These are phyloP conservation scores for Solea senegalensis DNA, from an alignment of 2,113 vertebrate species.

Conservation along the genomic window DNA sequence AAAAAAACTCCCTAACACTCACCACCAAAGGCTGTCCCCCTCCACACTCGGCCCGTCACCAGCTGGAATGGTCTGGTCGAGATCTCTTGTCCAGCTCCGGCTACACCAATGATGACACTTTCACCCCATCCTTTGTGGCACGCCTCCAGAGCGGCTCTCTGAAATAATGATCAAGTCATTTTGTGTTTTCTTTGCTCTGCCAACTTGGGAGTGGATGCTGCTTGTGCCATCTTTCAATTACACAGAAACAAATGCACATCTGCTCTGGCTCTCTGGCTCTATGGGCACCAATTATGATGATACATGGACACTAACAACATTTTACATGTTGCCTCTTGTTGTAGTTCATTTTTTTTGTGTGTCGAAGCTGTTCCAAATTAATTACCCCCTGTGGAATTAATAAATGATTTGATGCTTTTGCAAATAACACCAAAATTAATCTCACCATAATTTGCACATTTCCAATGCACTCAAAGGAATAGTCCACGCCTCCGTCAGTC, in stretches of 20 bases:
- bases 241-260: neutral
- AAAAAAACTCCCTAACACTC: slow-evolving; percentile 19
- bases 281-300: neutral
- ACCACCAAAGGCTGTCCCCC: slow-evolving; percentile 90
- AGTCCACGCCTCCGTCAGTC: slow-evolving; percentile 90
- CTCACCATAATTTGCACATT: slow-evolving; percentile 87
- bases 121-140: slow-evolving; percentile 86
- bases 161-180: slow-evolving; percentile 12
- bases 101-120: slow-evolving; percentile 87
- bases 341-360: too few relatives aligned
- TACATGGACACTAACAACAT: neutral
- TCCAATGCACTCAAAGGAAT: slow-evolving; percentile 91
- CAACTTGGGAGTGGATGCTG: neutral
- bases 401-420: too few relatives aligned
- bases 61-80: slow-evolving; percentile 85
- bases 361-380: too few relatives aligned
- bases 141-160: slow-evolving; percentile 86
- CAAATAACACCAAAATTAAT: too few relatives aligned
- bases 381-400: too few relatives aligned
- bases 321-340: neutral
- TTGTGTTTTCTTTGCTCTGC: neutral
- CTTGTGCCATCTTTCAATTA: neutral
- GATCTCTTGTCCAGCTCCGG: slow-evolving; percentile 81
- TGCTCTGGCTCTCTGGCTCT: neutral
- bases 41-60: slow-evolving; percentile 88